A percentile compares a stretch with the other conserved stretches of the same genome.
Evolutionary conservation across 2,113 vertebrate genomes (phyloP).

Genomic region (Limanda limanda): DNA sequence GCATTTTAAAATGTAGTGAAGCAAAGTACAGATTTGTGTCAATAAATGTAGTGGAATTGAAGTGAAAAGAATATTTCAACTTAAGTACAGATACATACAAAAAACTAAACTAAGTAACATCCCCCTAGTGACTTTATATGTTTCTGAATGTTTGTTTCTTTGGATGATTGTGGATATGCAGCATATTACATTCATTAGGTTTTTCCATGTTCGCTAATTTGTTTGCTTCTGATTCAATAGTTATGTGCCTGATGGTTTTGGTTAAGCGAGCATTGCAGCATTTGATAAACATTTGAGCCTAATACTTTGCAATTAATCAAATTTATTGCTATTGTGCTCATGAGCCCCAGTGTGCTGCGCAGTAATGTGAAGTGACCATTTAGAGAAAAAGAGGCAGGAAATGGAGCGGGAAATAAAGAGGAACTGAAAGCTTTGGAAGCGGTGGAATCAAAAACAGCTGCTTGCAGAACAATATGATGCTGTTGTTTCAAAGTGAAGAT

Average conservation of each 20-base stretch:
- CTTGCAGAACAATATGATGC: conserved; percentile 8
- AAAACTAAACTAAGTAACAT: background rate
- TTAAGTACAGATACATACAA: background rate
- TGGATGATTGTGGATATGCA: background rate
- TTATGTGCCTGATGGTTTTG: conserved; percentile 29
- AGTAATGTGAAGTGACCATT: conserved; percentile 17
- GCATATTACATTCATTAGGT: conserved; percentile 6
- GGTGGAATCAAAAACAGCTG: conserved; percentile 9
- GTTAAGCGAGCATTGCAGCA: conserved; percentile 34
- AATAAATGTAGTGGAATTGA: background rate
- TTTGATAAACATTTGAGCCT: conserved; percentile 36
- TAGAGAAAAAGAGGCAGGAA: conserved; percentile 22
- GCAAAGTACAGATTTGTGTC: background rate
- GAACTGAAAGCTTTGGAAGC: conserved; percentile 6
- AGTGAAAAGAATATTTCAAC: background rate
- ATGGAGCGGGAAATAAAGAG: conserved; percentile 22
- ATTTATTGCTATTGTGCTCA: conserved; percentile 43
- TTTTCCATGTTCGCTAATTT: background rate
- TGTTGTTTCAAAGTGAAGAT: conserved; percentile 6
- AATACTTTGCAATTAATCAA: conserved; percentile 44
- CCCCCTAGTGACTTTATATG: background rate
- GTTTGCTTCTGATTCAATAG: conserved; percentile 17
- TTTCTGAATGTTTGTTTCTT: background rate
- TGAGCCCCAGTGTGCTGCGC: conserved; percentile 22
- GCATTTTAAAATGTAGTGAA: too few relatives aligned